These are phyloP conservation scores for Microtus ochrogaster DNA, from an alignment of 2,113 vertebrate species.

Conservation along the genomic window DNA sequence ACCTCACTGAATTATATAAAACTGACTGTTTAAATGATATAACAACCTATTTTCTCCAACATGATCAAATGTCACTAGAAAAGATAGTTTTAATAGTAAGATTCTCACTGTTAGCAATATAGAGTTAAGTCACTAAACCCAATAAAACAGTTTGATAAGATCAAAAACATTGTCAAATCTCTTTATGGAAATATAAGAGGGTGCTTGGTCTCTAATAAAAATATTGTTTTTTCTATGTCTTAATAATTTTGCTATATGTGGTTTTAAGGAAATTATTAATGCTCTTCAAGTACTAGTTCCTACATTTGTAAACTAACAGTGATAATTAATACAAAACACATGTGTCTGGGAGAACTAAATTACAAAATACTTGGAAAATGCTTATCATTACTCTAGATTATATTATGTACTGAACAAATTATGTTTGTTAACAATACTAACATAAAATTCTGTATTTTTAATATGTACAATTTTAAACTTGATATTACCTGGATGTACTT, in stretches of 20 bases:
- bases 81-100: background rate
- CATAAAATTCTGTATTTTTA: background rate
- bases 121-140: constrained; percentile 8
- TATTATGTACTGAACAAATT: background rate
- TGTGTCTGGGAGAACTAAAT: background rate
- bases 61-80: background rate
- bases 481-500: background rate
- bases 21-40: background rate
- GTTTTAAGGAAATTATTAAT: constrained; percentile 16
- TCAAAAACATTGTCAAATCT: background rate
- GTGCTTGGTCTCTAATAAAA: background rate
- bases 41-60: background rate
- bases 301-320: background rate
- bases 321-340: background rate
- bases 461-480: constrained; percentile 1
- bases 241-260: background rate
- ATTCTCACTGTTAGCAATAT: background rate
- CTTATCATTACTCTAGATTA: background rate
- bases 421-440: background rate
- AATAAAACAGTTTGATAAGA: background rate
- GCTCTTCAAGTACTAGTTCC: background rate
- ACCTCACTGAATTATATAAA: background rate
- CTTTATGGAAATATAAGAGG: background rate
- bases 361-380: background rate
- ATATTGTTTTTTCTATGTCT: background rate